Evolutionary conservation across 2,888 invertebrate species (phyloP).

Genomic region (Ichneumoninae sp.): DNA sequence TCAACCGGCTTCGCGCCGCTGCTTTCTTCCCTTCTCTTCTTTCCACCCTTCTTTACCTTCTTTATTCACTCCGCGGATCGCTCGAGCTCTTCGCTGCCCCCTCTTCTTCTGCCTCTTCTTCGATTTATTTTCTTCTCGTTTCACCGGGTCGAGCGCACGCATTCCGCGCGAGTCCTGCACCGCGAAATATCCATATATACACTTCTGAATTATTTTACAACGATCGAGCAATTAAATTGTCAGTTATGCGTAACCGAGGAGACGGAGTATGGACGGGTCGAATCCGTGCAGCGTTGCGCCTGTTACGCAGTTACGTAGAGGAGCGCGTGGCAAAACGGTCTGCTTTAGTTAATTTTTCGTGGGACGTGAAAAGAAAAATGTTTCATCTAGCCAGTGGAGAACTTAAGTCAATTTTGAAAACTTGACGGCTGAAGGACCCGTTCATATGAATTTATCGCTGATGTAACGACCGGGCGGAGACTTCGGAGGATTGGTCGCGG

Average conservation of each 20-base stretch:
- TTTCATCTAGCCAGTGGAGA: not conserved
- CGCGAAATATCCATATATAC: constrained; percentile 20
- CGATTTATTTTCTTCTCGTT: constrained; percentile 19
- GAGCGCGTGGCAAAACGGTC: not conserved
- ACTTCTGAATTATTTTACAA: constrained; percentile 38
- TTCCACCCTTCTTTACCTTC: constrained; percentile 22
- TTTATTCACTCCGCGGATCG: not conserved
- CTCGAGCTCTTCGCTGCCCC: not conserved
- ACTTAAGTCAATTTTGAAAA: not conserved
- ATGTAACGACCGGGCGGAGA: not conserved
- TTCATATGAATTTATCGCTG: not conserved
- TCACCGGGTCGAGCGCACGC: constrained; percentile 17
- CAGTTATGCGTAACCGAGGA: not conserved
- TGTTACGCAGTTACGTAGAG: not conserved
- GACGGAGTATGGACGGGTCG: not conserved
- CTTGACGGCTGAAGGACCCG: not conserved
- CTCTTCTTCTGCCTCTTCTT: not conserved
- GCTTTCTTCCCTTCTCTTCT: constrained; percentile 21
- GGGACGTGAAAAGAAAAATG: not conserved
- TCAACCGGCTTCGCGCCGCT: not conserved
- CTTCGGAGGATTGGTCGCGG: too few species aligned
- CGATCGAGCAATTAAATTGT: constrained; percentile 55
- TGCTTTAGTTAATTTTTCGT: not conserved
- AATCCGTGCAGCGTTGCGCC: not conserved
- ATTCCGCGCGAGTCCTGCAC: constrained; percentile 37